Conservation (phyloP, 2,888 invertebrate species). For the Drosophila rellima region DNA sequence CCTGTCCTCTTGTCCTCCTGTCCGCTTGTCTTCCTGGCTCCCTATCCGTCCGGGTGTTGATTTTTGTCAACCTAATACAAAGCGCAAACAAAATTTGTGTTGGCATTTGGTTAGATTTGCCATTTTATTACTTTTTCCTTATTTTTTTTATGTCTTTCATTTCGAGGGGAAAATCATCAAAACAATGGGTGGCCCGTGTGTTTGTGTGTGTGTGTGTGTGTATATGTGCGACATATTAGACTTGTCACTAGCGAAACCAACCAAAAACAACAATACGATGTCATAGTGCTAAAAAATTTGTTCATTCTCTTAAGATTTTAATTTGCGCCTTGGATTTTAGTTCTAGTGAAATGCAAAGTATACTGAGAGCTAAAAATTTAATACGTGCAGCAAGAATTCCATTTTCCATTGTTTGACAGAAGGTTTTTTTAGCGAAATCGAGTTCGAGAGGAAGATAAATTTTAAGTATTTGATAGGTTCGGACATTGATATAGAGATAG, state of each 20-base stretch:
- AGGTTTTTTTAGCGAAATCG: no score
- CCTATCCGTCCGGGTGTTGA: conserved; percentile 59
- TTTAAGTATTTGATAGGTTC: no score
- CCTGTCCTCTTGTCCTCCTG: background rate
- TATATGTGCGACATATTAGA: conserved; percentile 23
- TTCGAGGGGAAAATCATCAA: conserved; percentile 1
- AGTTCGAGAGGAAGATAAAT: no score
- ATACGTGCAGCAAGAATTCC: no score
- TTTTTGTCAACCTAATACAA: conserved; percentile 79
- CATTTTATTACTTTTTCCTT: conserved; percentile 40
- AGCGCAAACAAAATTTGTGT: conserved; percentile 79
- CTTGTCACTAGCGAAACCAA: conserved; percentile 19
- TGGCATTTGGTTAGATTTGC: conserved; percentile 76
- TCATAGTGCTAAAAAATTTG: conserved; percentile 21
- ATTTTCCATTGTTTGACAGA: no score
- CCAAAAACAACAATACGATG: background rate
- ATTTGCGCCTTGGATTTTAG: conserved; percentile 8
- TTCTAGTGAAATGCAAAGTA: background rate
- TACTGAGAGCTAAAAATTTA: no score
- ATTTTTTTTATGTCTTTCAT: conserved; percentile 3
- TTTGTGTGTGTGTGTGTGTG: conserved; percentile 16
- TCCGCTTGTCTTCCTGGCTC: background rate
- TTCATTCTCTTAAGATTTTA: conserved; percentile 1
- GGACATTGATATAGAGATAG: no score
- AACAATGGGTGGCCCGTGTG: conserved; percentile 8